phyloP scores from a whole-genome alignment of 2,888 invertebrate genomes.

The Carpatolechia fugitivella region DNA sequence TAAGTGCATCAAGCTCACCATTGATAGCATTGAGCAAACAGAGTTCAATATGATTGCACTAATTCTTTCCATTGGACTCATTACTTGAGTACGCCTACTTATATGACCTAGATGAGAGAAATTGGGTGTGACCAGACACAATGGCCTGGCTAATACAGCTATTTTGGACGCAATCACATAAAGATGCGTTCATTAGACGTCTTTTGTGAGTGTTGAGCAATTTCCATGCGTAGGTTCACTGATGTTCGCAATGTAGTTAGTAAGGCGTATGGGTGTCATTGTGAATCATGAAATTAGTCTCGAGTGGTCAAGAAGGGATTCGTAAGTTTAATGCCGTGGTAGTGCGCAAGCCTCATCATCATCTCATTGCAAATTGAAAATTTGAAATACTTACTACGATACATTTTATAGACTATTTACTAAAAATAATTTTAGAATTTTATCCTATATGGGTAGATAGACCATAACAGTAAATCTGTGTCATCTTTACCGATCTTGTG shows the following conservation, averaged over 20 bases:
- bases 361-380: no score
- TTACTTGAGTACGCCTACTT: constrained; percentile 1
- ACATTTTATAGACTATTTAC: no score
- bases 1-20: not conserved
- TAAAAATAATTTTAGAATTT: no score
- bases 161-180: constrained; percentile 24
- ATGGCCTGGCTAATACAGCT: constrained; percentile 24
- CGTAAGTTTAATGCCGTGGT: not conserved
- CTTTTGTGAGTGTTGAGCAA: constrained; percentile 25
- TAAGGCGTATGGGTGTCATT: not conserved
- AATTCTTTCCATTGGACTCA: not conserved
- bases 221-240: constrained; percentile 19
- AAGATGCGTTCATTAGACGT: constrained; percentile 26
- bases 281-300: not conserved
- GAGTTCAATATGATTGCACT: constrained; percentile 2
- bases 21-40: not conserved
- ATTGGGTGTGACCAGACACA: constrained; percentile 25
- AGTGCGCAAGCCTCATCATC: not conserved
- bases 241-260: constrained; percentile 15
- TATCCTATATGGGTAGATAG: no score
- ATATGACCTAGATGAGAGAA: constrained; percentile 20
- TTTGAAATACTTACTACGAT: no score
- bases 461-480: no score
- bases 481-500: no score
- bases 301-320: not conserved